phyloP scores from a whole-genome alignment of 2,797 vertebrate genomes.

The Ctenosaura bakeri region DNA sequence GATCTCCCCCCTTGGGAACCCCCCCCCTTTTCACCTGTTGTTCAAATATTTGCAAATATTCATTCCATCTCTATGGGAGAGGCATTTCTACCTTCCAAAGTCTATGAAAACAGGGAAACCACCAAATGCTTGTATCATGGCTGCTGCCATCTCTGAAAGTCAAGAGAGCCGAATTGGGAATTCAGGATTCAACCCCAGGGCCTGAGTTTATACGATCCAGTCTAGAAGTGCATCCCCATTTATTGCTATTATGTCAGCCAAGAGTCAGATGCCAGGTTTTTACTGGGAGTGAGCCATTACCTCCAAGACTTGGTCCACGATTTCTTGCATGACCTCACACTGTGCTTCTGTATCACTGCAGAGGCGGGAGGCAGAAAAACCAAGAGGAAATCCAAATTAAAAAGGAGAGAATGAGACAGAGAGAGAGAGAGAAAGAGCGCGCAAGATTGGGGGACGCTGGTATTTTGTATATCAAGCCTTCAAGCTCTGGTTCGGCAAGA shows the following conservation, averaged over 20 bases:
- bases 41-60: too few relatives aligned
- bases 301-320: conserved; percentile 97
- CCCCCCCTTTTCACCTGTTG: too few relatives aligned
- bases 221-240: neutral
- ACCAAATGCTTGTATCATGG: too few relatives aligned
- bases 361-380: neutral
- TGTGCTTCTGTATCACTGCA: conserved; percentile 93
- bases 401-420: neutral
- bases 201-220: too few relatives aligned
- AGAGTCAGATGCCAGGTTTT: neutral
- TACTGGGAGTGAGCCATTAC: conserved; percentile 70
- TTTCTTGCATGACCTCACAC: conserved; percentile 98
- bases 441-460: neutral
- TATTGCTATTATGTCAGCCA: neutral
- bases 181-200: too few relatives aligned
- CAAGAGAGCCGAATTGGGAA: too few relatives aligned
- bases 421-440: neutral
- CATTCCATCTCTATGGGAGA: too few relatives aligned
- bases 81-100: too few relatives aligned
- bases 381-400: conserved; percentile 49
- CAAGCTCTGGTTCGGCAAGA: neutral
- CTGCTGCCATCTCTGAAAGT: too few relatives aligned
- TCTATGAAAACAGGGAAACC: too few relatives aligned
- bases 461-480: conserved; percentile 24
- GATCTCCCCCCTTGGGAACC: too few relatives aligned